These are phyloP conservation scores for Rhynchotus rufescens DNA, from an alignment of 2,797 vertebrate species.

Conservation along the genomic window DNA sequence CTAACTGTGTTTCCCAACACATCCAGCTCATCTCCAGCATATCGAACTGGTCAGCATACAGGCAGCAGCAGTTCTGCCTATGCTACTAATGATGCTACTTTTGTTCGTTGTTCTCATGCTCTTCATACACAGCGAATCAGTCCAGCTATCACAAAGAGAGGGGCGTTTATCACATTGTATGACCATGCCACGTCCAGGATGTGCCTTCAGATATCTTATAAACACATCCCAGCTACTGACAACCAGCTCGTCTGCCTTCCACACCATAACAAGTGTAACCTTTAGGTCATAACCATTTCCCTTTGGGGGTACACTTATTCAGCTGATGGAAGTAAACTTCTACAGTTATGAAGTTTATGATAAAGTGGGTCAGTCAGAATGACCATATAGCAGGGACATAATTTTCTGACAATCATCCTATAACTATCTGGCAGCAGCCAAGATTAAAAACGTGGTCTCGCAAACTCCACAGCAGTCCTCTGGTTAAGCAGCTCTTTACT, in stretches of 20 bases:
- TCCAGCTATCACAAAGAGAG: not conserved
- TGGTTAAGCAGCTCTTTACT: not conserved
- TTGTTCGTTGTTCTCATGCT: not conserved
- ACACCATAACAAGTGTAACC: not conserved
- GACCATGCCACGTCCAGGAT: not conserved
- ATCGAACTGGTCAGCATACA: not conserved
- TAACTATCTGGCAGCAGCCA: not conserved
- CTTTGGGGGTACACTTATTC: not conserved
- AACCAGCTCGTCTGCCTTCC: not conserved
- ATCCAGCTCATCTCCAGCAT: not conserved
- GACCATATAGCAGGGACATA: not conserved
- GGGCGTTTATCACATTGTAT: not conserved
- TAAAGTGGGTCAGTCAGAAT: not conserved
- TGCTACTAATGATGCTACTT: constrained; percentile 6
- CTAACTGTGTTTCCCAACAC: not conserved
- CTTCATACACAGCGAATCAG: not conserved
- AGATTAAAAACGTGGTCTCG: not conserved
- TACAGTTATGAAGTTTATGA: not conserved
- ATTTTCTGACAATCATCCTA: not conserved
- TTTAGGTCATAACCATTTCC: too few relatives aligned
- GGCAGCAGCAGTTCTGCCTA: not conserved
- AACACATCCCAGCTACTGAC: not conserved
- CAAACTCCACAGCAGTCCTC: not conserved
- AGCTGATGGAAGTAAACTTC: not conserved
- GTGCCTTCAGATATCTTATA: not conserved